A percentile compares a stretch with the other conserved stretches of the same genome.
These are phyloP conservation scores for Polypterus bichir DNA, from an alignment of 2,113 vertebrate species.

Conservation along the genomic window DNA sequence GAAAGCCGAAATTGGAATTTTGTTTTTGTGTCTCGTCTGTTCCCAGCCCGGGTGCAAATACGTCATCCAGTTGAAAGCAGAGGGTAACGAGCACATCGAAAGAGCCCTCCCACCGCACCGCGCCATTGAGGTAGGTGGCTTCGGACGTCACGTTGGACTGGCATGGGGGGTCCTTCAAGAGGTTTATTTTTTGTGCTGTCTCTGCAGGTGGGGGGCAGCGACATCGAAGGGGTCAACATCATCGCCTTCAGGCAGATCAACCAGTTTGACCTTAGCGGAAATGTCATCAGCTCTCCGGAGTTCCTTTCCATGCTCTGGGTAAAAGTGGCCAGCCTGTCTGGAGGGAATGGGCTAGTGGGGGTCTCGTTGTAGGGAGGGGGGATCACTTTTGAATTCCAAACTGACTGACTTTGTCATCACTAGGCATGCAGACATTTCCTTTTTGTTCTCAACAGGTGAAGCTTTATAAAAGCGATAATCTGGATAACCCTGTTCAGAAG, in stretches of 20 bases:
- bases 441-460: slow-evolving; percentile 61
- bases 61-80: slow-evolving; percentile 77
- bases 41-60: slow-evolving; percentile 80
- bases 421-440: background rate
- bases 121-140: slow-evolving; percentile 61
- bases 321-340: slow-evolving; percentile 27
- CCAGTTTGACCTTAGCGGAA: slow-evolving; percentile 92
- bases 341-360: background rate
- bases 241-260: slow-evolving; percentile 93
- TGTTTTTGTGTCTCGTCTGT: slow-evolving; percentile 13
- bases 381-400: no score
- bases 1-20: background rate
- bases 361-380: no score
- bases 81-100: slow-evolving; percentile 94
- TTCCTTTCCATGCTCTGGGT: slow-evolving; percentile 83
- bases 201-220: slow-evolving; percentile 69
- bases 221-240: slow-evolving; percentile 85
- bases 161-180: background rate
- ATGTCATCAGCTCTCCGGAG: slow-evolving; percentile 79
- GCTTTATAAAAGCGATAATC: slow-evolving; percentile 86
- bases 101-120: slow-evolving; percentile 79
- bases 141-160: slow-evolving; percentile 7
- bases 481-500: slow-evolving; percentile 88
- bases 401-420: background rate
- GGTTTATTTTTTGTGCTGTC: background rate